Conservation (phyloP, 2,888 invertebrate species). For the Lottia gigantea region DNA sequence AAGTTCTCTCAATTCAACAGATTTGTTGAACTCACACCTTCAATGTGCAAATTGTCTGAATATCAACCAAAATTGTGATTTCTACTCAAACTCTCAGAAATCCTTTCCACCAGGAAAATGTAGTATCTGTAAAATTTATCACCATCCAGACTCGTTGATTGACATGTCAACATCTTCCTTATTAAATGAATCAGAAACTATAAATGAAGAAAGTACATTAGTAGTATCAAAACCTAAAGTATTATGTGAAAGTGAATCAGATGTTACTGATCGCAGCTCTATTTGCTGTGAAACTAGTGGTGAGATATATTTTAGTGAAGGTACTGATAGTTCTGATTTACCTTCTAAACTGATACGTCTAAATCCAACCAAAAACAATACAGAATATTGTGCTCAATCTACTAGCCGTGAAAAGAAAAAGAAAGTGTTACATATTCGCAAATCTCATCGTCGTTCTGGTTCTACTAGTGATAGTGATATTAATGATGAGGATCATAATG, state of each 20-base stretch:
- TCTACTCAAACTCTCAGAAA: too few relatives aligned
- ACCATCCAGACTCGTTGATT: too few relatives aligned
- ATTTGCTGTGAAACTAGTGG: slow-evolving; percentile 10
- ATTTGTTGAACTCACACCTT: too few relatives aligned
- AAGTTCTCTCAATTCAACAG: too few relatives aligned
- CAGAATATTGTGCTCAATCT: slow-evolving; percentile 3
- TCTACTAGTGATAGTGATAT: slow-evolving; percentile 16
- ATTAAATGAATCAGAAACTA: too few relatives aligned
- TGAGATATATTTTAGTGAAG: slow-evolving; percentile 18
- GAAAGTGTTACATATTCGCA: slow-evolving; percentile 17
- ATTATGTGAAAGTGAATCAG: neutral
- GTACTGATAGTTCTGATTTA: slow-evolving; percentile 15
- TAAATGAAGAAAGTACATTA: too few relatives aligned
- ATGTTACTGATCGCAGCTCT: slow-evolving; percentile 12
- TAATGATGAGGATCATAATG: neutral
- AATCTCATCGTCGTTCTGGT: slow-evolving; percentile 15
- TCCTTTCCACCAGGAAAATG: too few relatives aligned
- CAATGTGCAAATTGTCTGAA: too few relatives aligned
- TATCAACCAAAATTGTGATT: too few relatives aligned
- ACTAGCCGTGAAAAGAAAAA: slow-evolving; percentile 19
- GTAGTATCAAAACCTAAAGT: too few relatives aligned
- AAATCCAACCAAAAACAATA: slow-evolving; percentile 7
- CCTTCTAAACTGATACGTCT: slow-evolving; percentile 1
- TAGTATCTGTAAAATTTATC: too few relatives aligned
- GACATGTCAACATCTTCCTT: too few relatives aligned